Conservation (phyloP, 2,113 vertebrate species). For the Datnioides undecimradiatus region DNA sequence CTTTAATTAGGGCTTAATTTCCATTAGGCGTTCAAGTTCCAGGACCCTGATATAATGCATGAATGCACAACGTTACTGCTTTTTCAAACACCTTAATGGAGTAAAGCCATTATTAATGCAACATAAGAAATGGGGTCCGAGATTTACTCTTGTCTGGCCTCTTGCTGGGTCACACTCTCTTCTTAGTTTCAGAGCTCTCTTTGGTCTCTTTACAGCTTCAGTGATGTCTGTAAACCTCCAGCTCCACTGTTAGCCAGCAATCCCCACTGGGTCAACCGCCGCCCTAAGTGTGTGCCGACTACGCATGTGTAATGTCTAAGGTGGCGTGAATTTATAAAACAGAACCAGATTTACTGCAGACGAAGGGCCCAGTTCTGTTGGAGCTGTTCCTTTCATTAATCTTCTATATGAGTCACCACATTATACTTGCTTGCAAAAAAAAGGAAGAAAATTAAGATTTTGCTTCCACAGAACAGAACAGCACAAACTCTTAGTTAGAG, state of each 20-base stretch:
- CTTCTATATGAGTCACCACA: not conserved
- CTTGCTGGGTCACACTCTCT: too few relatives aligned
- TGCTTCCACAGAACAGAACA: conserved; percentile 10
- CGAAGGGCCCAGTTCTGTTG: not conserved
- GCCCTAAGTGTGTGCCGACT: not conserved
- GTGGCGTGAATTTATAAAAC: not conserved
- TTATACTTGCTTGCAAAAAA: not conserved
- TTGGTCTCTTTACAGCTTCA: too few relatives aligned
- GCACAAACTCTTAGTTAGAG: not conserved
- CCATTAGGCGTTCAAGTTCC: not conserved
- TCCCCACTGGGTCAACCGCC: too few relatives aligned
- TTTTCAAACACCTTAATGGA: not conserved
- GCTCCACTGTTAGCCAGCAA: too few relatives aligned
- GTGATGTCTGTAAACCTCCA: too few relatives aligned
- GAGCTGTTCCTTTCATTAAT: not conserved
- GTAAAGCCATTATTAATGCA: not conserved
- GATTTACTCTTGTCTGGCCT: too few relatives aligned
- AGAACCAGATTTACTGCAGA: not conserved
- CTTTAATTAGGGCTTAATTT: not conserved
- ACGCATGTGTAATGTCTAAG: not conserved
- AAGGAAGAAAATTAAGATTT: not conserved
- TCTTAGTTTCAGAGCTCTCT: too few relatives aligned
- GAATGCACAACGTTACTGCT: not conserved
- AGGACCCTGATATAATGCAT: not conserved
- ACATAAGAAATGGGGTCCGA: too few relatives aligned